Conservation (phyloP, 2,888 invertebrate genomes). For the Trichopoda pennipes region DNA sequence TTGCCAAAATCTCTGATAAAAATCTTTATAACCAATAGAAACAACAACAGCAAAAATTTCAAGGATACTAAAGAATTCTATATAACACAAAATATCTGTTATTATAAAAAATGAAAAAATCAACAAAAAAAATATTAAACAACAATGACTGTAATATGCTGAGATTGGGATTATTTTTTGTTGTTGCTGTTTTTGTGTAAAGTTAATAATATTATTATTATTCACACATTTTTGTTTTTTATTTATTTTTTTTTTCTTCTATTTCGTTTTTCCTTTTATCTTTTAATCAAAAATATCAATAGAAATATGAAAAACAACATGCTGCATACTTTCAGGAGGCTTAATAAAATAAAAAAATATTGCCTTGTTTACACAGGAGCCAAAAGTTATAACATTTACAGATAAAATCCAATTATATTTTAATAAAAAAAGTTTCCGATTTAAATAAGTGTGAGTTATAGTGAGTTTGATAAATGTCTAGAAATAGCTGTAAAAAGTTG, state of each 20-base stretch:
- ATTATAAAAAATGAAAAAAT: neutral
- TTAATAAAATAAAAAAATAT: slow-evolving; percentile 37
- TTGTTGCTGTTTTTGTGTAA: slow-evolving; percentile 15
- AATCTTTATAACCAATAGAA: slow-evolving; percentile 21
- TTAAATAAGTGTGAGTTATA: neutral
- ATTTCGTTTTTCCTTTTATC: slow-evolving; percentile 20
- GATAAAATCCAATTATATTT: slow-evolving; percentile 21
- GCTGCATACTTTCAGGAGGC: slow-evolving; percentile 40
- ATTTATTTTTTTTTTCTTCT: neutral
- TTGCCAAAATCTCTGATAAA: slow-evolving; percentile 53
- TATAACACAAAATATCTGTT: neutral
- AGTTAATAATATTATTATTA: slow-evolving; percentile 40
- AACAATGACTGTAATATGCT: slow-evolving; percentile 39
- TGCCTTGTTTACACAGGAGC: slow-evolving; percentile 31
- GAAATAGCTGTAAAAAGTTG: neutral
- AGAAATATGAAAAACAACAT: slow-evolving; percentile 26
- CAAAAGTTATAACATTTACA: slow-evolving; percentile 11
- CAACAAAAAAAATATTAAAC: slow-evolving; percentile 18
- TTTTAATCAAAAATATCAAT: slow-evolving; percentile 38
- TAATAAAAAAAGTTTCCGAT: slow-evolving; percentile 1
- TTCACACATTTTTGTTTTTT: slow-evolving; percentile 49
- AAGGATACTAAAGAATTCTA: slow-evolving; percentile 27
- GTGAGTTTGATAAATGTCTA: slow-evolving; percentile 8
- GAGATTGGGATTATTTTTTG: slow-evolving; percentile 32
- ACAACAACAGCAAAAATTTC: slow-evolving; percentile 1